Evolutionary conservation across 2,888 invertebrate species (phyloP).

Genomic region (Athalia circularis): DNA sequence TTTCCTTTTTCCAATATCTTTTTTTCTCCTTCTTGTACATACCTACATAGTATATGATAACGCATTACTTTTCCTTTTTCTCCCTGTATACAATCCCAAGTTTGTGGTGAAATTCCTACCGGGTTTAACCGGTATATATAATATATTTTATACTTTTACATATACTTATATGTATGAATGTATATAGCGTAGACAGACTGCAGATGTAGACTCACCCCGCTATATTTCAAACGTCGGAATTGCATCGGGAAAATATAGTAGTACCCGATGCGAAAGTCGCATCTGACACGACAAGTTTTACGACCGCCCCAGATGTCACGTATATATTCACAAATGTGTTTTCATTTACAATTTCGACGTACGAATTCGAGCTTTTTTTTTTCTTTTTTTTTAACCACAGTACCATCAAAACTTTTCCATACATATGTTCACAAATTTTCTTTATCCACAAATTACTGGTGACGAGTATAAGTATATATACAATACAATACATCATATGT

Average conservation of each 20-base stretch:
- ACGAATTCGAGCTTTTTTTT: not conserved
- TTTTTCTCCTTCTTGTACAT: not conserved
- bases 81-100: not conserved
- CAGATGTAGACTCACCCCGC: too few relatives aligned
- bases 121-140: too few relatives aligned
- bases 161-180: too few relatives aligned
- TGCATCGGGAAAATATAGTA: constrained; percentile 37
- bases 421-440: too few relatives aligned
- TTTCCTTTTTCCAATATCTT: not conserved
- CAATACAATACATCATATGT: too few relatives aligned
- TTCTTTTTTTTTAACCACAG: not conserved
- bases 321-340: constrained; percentile 42
- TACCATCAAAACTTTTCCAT: not conserved
- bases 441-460: too few relatives aligned
- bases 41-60: too few relatives aligned
- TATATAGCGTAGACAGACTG: too few relatives aligned
- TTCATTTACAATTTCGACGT: constrained; percentile 42
- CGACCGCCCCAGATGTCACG: constrained; percentile 39
- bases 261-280: constrained; percentile 36
- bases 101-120: too few relatives aligned
- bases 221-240: constrained; percentile 8
- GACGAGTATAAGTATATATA: too few relatives aligned
- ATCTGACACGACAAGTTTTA: constrained; percentile 45
- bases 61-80: not conserved
- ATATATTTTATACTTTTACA: too few relatives aligned